phyloP scores from a whole-genome alignment of 2,113 vertebrate species.

The Bos indicus region DNA sequence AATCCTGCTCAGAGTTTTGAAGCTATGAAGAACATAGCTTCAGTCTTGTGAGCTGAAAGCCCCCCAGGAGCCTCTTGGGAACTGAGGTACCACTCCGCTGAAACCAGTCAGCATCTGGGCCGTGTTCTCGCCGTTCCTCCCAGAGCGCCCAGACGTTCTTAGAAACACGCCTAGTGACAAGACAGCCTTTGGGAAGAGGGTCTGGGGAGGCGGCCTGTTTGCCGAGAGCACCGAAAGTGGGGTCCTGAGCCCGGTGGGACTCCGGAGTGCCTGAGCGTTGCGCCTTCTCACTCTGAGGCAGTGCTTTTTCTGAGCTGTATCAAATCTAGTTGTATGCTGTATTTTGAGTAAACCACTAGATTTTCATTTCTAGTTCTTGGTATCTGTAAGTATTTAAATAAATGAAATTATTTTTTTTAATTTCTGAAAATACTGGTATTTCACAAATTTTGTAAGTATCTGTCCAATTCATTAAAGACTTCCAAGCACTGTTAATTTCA shows the following conservation, averaged over 20 bases:
- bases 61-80: background rate
- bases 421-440: background rate
- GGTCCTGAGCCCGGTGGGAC: background rate
- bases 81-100: background rate
- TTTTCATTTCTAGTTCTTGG: background rate
- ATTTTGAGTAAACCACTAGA: background rate
- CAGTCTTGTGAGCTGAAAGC: background rate
- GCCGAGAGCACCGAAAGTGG: background rate
- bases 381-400: background rate
- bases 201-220: fast-evolving
- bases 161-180: background rate
- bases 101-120: background rate
- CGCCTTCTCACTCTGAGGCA: background rate
- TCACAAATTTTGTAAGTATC: background rate
- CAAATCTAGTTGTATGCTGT: background rate
- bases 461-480: background rate
- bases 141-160: too few relatives aligned
- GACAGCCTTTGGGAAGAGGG: background rate
- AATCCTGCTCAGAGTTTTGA: background rate
- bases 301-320: background rate
- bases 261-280: too few relatives aligned
- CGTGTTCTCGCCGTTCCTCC: background rate
- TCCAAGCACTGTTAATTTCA: background rate
- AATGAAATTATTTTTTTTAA: background rate
- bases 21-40: background rate